Evolutionary conservation across 1,140 invertebrate species (phyloP), one percentile per base, ranked within the genome.

Genomic region (Mizuhopecten yessoensis): DNA sequence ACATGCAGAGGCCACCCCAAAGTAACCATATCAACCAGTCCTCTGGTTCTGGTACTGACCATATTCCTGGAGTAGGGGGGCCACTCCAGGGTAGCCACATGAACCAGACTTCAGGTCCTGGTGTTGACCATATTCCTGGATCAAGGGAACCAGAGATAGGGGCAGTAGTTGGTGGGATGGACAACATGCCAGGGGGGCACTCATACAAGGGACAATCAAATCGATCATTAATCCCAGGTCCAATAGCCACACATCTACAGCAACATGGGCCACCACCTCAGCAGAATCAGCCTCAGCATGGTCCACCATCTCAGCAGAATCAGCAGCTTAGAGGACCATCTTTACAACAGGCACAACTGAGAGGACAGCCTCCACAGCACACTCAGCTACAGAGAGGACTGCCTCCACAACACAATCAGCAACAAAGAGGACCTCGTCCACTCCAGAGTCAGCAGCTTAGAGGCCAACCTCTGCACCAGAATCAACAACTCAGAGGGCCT

Each of bases 401-500:
- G 75, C 86, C 88, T 87, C 86, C 57, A 57, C 34, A 75, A 29
- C 23, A 91, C 34, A 86, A 34, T 86, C 15, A 87, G 23, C 57
- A 86, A 86, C 34, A 33, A 9, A 20, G 33, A 9, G 34, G 89
- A 2, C 89, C 33, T 3, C 34, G 75, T 34, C 33, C 57, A 36
- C 34, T 33, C 20, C 42, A 86, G 34, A 57, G 17, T 34, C 88
- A 91, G 75, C 39, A 34, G 36, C 86, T 36, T 20, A 33, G 87
- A 3, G 75, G 36, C 13, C 88, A 86, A 7, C 36, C 87, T 34
- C 57, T 75, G 45, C 88, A 86, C 29, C 90, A 89, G 34, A 34
- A 91, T 33, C 88, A 92, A 86, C 86, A 87, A 90, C 88, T 88
- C 17, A 86, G 90, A 88, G 86, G 89, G 39, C 34, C 42, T 33